These are phyloP conservation scores for Pilophorus perplexus DNA, from an alignment of 2,888 invertebrate genomes.

Conservation along the genomic window DNA sequence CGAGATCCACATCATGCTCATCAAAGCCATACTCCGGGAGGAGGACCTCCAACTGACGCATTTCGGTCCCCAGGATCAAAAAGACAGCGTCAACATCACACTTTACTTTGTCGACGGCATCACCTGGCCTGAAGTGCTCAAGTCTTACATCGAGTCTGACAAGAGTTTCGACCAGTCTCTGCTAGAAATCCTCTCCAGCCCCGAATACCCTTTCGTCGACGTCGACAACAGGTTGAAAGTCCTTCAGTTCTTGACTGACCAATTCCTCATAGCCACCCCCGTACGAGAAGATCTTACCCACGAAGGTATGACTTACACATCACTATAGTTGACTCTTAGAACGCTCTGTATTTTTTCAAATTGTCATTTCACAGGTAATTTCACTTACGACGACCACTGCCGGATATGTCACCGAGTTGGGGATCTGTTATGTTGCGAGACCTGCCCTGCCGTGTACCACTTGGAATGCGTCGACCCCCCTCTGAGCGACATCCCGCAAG, in stretches of 20 bases:
- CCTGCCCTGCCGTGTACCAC: constrained; percentile 97
- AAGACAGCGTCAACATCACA: constrained; percentile 93
- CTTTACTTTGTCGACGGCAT: constrained; percentile 90
- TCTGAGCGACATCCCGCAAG: constrained; percentile 87
- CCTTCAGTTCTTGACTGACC: constrained; percentile 88
- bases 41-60: constrained; percentile 93
- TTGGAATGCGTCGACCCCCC: constrained; percentile 95
- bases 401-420: constrained; percentile 88
- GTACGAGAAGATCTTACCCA: constrained; percentile 90
- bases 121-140: constrained; percentile 93
- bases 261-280: constrained; percentile 88
- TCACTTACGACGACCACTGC: constrained; percentile 90
- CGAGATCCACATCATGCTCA: constrained; percentile 90
- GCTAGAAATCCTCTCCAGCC: constrained; percentile 65
- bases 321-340: not conserved
- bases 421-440: constrained; percentile 94
- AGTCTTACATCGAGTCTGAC: constrained; percentile 89
- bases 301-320: constrained; percentile 70
- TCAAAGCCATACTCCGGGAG: constrained; percentile 86
- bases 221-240: constrained; percentile 77
- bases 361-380: constrained; percentile 61
- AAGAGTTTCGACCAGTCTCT: constrained; percentile 71
- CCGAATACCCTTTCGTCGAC: constrained; percentile 84
- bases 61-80: constrained; percentile 94
- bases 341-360: not conserved